Percentiles rank a stretch among this genome's conserved stretches.
Evolutionary conservation across 2,888 invertebrate genomes (phyloP).

Genomic region (Dasypolia templi): DNA sequence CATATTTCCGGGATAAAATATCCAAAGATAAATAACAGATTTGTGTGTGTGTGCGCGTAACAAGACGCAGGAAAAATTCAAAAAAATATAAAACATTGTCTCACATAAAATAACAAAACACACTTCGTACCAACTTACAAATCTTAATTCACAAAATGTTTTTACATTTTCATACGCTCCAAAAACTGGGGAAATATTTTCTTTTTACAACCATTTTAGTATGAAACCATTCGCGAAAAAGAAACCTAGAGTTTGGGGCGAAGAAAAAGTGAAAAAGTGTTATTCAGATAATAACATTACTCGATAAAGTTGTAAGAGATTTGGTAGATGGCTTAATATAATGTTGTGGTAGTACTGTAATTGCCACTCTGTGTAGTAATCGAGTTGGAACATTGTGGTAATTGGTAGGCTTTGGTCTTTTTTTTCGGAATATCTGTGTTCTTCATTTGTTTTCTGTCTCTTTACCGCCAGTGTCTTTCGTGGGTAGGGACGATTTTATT

Average conservation of each 20-base stretch:
- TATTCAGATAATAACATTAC: conserved; percentile 60
- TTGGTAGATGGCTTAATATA: conserved; percentile 25
- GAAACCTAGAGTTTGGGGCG: conserved; percentile 10
- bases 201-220: conserved; percentile 31
- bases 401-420: conserved; percentile 18
- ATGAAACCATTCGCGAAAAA: conserved; percentile 42
- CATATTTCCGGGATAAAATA: neutral
- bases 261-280: conserved; percentile 34
- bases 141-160: conserved; percentile 18
- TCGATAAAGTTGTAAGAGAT: conserved; percentile 47
- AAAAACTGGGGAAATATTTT: conserved; percentile 27
- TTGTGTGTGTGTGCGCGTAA: neutral
- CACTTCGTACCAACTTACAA: neutral
- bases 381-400: conserved; percentile 27
- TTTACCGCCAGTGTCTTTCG: neutral
- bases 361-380: conserved; percentile 35
- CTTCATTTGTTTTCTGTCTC: conserved; percentile 22
- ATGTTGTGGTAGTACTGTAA: conserved; percentile 28
- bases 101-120: neutral
- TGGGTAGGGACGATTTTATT: neutral
- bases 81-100: neutral
- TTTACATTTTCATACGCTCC: conserved; percentile 22
- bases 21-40: neutral
- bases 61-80: neutral
- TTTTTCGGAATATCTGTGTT: conserved; percentile 25